A percentile compares a stretch with the other conserved stretches of the same genome.
Conservation (phyloP, 2,113 vertebrate species). For the Morphnarchus princeps region DNA sequence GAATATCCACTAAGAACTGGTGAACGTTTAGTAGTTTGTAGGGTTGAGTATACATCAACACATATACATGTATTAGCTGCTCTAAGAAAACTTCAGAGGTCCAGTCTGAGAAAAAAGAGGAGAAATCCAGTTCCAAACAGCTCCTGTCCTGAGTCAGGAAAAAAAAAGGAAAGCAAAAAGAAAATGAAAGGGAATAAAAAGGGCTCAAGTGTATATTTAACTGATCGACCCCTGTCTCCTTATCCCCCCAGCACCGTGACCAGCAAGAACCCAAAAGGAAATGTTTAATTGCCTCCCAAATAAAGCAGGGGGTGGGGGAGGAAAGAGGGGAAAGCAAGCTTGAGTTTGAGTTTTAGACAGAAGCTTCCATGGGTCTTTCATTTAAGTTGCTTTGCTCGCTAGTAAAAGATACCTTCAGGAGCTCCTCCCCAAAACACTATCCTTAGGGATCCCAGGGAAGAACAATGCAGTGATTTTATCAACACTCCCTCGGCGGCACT, state of each 20-base stretch:
- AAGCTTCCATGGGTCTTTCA: not conserved
- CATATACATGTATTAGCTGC: not conserved
- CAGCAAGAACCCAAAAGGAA: not conserved
- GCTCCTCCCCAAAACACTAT: not conserved
- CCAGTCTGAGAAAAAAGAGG: not conserved
- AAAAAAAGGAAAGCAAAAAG: not conserved
- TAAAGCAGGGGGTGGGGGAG: not conserved
- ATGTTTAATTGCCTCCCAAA: not conserved
- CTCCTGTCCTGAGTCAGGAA: accelerated
- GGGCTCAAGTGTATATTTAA: not conserved
- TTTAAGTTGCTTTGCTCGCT: not conserved
- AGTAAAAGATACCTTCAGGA: not conserved
- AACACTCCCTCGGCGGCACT: not conserved
- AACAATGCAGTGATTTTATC: constrained; percentile 29
- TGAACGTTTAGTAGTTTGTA: not conserved
- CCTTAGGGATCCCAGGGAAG: not conserved
- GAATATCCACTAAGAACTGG: not conserved
- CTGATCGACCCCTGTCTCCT: not conserved
- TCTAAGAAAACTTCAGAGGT: not conserved
- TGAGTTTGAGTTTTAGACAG: not conserved
- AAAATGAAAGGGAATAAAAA: not conserved
- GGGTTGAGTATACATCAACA: not conserved
- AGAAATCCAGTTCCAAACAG: not conserved
- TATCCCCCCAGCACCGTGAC: not conserved
- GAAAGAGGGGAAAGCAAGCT: not conserved